phyloP scores from a whole-genome alignment of 2,113 vertebrate genomes.

The Cricetomys ansorgei region DNA sequence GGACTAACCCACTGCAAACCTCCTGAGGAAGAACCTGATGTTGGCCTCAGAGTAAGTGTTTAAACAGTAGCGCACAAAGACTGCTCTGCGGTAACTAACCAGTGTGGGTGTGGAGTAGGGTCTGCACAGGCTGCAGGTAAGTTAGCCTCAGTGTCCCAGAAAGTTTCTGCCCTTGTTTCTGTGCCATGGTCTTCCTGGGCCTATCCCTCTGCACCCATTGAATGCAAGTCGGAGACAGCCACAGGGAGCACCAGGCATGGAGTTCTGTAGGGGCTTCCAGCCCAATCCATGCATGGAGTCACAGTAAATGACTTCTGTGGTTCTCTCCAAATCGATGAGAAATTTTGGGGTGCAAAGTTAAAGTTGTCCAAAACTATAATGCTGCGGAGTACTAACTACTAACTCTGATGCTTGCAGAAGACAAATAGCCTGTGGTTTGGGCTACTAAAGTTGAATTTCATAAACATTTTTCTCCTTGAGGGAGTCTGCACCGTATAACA shows the following conservation, averaged over 20 bases:
- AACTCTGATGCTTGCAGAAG: constrained; percentile 64
- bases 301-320: background rate
- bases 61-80: background rate
- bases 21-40: background rate
- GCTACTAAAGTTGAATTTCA: constrained; percentile 65
- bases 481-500: constrained; percentile 55
- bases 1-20: background rate
- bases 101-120: background rate
- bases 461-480: constrained; percentile 53
- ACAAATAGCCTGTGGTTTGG: constrained; percentile 26
- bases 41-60: background rate
- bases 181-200: background rate
- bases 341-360: constrained; percentile 9
- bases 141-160: background rate
- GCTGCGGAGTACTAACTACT: background rate
- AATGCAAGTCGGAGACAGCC: background rate
- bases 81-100: background rate
- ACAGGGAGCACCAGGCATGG: background rate
- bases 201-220: background rate
- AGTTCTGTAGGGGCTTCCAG: background rate
- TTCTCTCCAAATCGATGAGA: constrained; percentile 9
- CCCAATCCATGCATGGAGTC: background rate
- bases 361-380: background rate
- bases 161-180: background rate
- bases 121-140: background rate